Base-by-base conservation (phyloP, 2,113 vertebrate species). In the Isichthys henryi region DNA sequence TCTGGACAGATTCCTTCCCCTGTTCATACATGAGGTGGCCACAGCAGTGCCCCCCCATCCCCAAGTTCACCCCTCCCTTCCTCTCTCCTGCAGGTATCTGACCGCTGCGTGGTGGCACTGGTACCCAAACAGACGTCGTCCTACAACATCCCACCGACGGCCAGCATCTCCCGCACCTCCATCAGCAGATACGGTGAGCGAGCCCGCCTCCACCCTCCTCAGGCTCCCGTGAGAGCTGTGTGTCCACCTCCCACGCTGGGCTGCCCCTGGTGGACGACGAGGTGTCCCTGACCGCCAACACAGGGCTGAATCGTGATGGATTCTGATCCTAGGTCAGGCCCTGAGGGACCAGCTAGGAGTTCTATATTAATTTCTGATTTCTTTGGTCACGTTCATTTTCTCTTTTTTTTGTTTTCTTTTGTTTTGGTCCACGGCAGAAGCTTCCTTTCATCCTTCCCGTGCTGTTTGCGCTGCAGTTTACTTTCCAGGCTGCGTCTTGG, bases 71-170 rank as follows among this genome's bases (percentile, higher is more conserved):
- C 13, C 43, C 7, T 77, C 45, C 48, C 35, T 62, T 23, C 53
- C 87, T 4, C 53, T 89, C 84, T 90, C 88, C 53, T 48, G n/a
- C 95, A 99, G 98, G 98, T 99, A 87, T 99, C 98, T 0, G 98
- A 99, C 92, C 97, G 98, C 91, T 99, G 98, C 0, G 96, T 99
- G 23, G 98, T 99, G 92, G 98, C 98, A 45, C 94, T 99, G 43
- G 98, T 99, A 52, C 98, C 98, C 35, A 99, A 99, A 88, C 98
- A 99, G 95, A 99, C 98, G 9, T 99, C 98, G 0, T 99, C 98
- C 3, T 99, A 99, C 95, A 99, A 99, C 92, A 99, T 99, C 53
- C 97, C 98, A 3, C 96, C 97, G 87, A 98, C 98, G 0, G 97
- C 98, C 92, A 99, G 98, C 94, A 99, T 99, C 94, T 99, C 98